These are phyloP conservation scores for Heliconius erato DNA, from an alignment of 2,888 invertebrate species.

Conservation along the genomic window DNA sequence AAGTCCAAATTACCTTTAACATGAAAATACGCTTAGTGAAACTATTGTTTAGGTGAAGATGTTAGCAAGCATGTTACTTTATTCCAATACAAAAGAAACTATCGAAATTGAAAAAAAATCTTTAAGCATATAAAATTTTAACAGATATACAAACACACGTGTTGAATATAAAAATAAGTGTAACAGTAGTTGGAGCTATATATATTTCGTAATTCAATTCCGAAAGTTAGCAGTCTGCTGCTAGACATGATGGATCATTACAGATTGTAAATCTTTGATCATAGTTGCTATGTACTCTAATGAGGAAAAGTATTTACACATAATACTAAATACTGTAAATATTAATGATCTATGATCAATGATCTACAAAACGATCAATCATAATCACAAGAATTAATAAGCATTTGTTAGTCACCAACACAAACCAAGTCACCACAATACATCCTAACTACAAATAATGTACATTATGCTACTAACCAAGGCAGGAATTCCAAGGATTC, in stretches of 20 bases:
- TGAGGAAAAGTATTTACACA: background rate
- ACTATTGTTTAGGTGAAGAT: slow-evolving; percentile 72
- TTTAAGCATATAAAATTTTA: background rate
- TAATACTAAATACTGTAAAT: background rate
- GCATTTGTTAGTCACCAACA: slow-evolving; percentile 29
- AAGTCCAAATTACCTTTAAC: slow-evolving; percentile 80
- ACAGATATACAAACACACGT: background rate
- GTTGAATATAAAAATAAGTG: background rate
- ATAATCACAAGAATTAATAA: slow-evolving; percentile 1
- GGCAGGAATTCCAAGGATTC: slow-evolving; percentile 92
- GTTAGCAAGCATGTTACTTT: slow-evolving; percentile 72
- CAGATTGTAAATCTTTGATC: slow-evolving; percentile 10
- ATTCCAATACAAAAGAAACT: slow-evolving; percentile 34
- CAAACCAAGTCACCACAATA: slow-evolving; percentile 50
- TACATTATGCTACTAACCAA: slow-evolving; percentile 90
- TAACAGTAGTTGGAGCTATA: background rate
- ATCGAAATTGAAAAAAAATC: slow-evolving; percentile 43
- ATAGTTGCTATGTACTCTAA: background rate
- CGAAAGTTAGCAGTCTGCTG: slow-evolving; percentile 28
- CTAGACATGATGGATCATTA: slow-evolving; percentile 6
- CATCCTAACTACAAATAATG: slow-evolving; percentile 69
- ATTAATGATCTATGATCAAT: background rate
- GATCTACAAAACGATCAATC: slow-evolving; percentile 17
- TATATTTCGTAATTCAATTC: slow-evolving; percentile 25
- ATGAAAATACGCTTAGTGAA: slow-evolving; percentile 54